A percentile compares a stretch with the other conserved stretches of the same genome.
phyloP scores from a whole-genome alignment of 1,140 invertebrate genomes.

The Cryptotermes secundus region DNA sequence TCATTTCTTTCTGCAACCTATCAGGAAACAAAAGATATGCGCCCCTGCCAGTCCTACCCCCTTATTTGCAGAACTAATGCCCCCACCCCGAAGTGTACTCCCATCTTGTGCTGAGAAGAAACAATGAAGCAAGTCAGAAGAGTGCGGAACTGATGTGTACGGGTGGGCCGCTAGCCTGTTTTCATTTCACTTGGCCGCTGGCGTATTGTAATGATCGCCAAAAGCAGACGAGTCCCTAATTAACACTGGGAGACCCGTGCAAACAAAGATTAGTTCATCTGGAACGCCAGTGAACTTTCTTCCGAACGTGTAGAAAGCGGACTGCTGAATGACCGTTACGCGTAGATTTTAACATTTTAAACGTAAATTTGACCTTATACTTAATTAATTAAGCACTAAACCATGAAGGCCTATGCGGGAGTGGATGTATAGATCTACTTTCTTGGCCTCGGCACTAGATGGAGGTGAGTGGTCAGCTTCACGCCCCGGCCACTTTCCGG shows the following conservation, averaged over 20 bases:
- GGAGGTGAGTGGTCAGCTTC: no score
- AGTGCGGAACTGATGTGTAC: not conserved
- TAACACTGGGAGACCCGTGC: constrained; percentile 20
- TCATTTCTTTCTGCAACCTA: not conserved
- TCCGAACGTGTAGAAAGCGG: not conserved
- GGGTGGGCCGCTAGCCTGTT: not conserved
- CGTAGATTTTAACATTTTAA: no score
- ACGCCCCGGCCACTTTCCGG: no score
- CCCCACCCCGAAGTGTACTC: not conserved
- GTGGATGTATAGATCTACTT: no score
- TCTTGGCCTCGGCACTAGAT: no score
- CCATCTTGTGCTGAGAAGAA: constrained; percentile 2
- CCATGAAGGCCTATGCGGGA: no score
- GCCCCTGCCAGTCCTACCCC: not conserved
- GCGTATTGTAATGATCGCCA: constrained; percentile 31
- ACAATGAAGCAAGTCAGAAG: not conserved
- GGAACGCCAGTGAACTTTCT: not conserved
- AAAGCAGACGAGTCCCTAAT: constrained; percentile 29
- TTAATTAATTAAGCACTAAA: no score
- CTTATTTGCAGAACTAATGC: not conserved
- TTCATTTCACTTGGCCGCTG: constrained; percentile 29
- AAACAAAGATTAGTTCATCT: not conserved
- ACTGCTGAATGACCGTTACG: not conserved
- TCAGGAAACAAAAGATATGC: not conserved
- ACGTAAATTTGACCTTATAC: no score